phyloP scores from a whole-genome alignment of 2,113 vertebrate genomes.

The Microcebus jonahi region DNA sequence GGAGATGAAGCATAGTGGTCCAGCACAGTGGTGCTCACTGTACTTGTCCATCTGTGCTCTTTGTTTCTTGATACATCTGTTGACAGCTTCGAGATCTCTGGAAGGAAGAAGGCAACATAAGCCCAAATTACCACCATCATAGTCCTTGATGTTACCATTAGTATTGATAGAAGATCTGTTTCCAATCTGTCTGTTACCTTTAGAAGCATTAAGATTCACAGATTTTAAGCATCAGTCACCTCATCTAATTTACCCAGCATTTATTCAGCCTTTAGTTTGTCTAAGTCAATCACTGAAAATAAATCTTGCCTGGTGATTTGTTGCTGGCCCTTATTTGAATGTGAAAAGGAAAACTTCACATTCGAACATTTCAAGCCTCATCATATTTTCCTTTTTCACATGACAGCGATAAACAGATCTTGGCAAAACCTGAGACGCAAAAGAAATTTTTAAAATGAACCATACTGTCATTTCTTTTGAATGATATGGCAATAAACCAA shows the following conservation, averaged over 20 bases:
- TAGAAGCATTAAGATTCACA: neutral
- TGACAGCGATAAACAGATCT: slow-evolving; percentile 73
- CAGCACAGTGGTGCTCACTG: rapidly evolving
- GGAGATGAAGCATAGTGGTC: neutral
- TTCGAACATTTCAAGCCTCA: neutral
- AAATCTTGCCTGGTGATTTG: slow-evolving; percentile 63
- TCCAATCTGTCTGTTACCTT: slow-evolving; percentile 8
- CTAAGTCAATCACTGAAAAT: slow-evolving; percentile 45
- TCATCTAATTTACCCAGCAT: slow-evolving; percentile 54
- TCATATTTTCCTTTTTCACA: slow-evolving; percentile 24
- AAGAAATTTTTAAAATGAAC: slow-evolving; percentile 73
- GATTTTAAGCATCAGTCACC: slow-evolving; percentile 8
- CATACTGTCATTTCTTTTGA: slow-evolving; percentile 69
- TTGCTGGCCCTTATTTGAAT: slow-evolving; percentile 60
- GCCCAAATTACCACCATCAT: neutral
- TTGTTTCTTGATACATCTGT: neutral
- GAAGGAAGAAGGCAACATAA: neutral
- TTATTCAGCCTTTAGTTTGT: slow-evolving; percentile 47
- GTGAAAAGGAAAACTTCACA: slow-evolving; percentile 47
- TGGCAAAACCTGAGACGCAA: slow-evolving; percentile 71
- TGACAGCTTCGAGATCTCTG: neutral
- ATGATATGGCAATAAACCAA: slow-evolving; percentile 71
- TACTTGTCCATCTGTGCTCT: neutral
- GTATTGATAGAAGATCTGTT: neutral
- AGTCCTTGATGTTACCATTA: neutral